Evolutionary conservation across 2,113 vertebrate species (phyloP), one percentile per base, ranked within the genome.

Genomic region (Taurulus bubalis): DNA sequence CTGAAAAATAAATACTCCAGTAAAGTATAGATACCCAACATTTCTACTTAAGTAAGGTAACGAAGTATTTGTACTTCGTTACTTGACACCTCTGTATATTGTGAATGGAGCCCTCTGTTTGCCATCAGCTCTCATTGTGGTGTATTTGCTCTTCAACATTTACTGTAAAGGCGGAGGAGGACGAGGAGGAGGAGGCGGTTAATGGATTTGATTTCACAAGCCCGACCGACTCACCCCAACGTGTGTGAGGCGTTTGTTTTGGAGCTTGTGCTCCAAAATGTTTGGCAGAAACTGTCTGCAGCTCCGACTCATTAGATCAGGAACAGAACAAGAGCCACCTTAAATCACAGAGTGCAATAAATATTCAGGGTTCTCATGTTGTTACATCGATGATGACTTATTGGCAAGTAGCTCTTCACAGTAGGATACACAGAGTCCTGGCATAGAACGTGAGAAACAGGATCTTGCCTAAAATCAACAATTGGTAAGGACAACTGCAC

Each of bases 131-230:
- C 2, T 77, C 59, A 73, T 75, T 75, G 47, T 42, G 20, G 6
- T 22, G 32, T 65, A 42, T 86, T 85, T 65, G 38, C 49, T 80
- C 53, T 80, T 66, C n/a, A 49, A 12, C 68, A 45, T 45, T 66
- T 51, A 67, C 67, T 69, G 59, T 69, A 34, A 74, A 78, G 70
- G 55, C 32, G 73, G 63, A 65, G 42, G 75, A 77, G 73, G 63
- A 65, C 36, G 75, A 77, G 71, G 59, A 71, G 28, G 49, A 71
- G 16, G 24, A 77, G 66, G 70, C 75, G 87, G 79, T 89, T 86
- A 84, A 90, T 85, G 82, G 49, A 77, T 86, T 86, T 87, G 76
- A 90, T 86, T 89, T 89, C 83, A 71, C 74, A 79, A 85, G 70
- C 64, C 64, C 59, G 60, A 83, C 55, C 80, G 56, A 71, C 77